Evolutionary conservation across 2,888 invertebrate genomes (phyloP), one percentile per base, ranked within the genome.

Genomic region (Athetis lepigone): DNA sequence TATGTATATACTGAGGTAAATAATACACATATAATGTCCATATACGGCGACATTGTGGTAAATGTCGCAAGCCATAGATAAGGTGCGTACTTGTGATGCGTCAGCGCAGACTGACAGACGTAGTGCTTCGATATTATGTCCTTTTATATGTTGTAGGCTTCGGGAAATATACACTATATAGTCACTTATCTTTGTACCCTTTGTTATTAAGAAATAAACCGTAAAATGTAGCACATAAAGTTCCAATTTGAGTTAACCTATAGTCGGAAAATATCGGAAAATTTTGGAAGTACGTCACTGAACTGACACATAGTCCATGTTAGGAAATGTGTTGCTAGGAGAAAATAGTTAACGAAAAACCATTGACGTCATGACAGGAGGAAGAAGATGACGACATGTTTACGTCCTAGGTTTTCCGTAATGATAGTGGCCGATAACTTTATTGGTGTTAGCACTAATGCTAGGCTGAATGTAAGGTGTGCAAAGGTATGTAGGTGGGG

Each of bases 51-150:
- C 50, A 55, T 65, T 55, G 70, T 46, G 70, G 65, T 70, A 46
- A 65, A 65, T 70, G 70, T 59, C 45, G 42, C 46, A 27, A 11
- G 42, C 13, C 46, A 21, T 19, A 46, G 70, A 70, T 70, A 70
- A 70, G 59, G 21, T 13, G 65, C 54, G 59, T 59, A 42, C 47
- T 42, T 2, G n/a, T 13, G 42, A 47, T 70, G 70, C 46, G 70
- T 70, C 70, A 69, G 69, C 40, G 56, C 42, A 54, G 13, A 16
- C 13, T 16, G 9, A 9, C 52, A 54, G 43, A 65, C 65, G 52
- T 39, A 50, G 18, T 23, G 52, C 63, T 65, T 39, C 49, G 9
- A 33, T 45, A 27, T n/a, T 1, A 23, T 36, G 8, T 21, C 1
- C 21, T 11, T 4, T 33, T 29, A 29, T 63, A 43, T 62, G 8